Evolutionary conservation across 1,140 invertebrate genomes (phyloP), one percentile per base, ranked within the genome.

Genomic region (Elymnias hypermnestra): DNA sequence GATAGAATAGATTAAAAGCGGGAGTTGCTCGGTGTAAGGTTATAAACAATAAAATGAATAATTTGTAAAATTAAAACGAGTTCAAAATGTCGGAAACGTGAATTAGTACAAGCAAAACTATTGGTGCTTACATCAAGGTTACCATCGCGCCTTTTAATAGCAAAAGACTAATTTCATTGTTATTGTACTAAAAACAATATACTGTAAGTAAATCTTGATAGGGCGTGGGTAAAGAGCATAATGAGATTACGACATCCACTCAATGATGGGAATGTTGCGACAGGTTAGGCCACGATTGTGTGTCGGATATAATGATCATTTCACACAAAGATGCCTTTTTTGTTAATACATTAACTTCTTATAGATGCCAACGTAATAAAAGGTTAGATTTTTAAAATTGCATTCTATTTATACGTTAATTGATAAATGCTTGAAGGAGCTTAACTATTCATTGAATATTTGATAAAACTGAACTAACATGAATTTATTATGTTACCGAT

Each of bases 211-310:
- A 58, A 58, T 59, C 57, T 63, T 67, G 61, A 70, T 67, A 59
- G 47, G 40, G 55, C 59, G 60, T 70, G 64, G 46, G 57, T 62
- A 63, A 63, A 50, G 49, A 58, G 57, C 53, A 66, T 67, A 67
- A 65, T 69, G 51, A 56, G 43, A 56, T 74, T 70, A 62, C 66
- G 52, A 67, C 60, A 72, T 63, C 56, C 57, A 62, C 57, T 72
- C 58, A 72, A 68, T 61, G 61, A 65, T 76, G 72, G 54, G 72
- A 76, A 73, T 49, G 46, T 70, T 72, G 56, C 62, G 57, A 69
- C 64, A 74, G 55, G 50, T 57, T 49, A 36, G 53, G 31, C 37
- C 21, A 31, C 41, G 41, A 45, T 50, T 55, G 47, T 54, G 21
- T 42, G 15, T 45, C 41, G 17, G 41, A 49, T 22, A 53, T 46